Base-by-base conservation (phyloP, 2,113 vertebrate species). In the Atractosteus spatula region DNA sequence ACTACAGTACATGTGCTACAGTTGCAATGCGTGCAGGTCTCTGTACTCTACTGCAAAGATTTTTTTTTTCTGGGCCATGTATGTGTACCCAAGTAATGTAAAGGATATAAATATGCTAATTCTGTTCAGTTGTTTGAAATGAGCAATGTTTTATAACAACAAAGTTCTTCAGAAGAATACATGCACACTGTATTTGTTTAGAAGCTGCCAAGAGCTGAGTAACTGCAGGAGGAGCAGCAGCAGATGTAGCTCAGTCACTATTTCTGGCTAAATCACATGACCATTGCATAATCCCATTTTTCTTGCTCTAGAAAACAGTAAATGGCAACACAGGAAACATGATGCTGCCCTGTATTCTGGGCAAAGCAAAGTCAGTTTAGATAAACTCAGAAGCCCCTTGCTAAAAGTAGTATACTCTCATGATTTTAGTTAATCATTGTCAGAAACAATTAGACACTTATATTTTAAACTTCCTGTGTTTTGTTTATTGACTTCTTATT, bases 231-330 rank as follows among this genome's bases (percentile, higher is more conserved):
- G 87, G 86, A 89, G 86, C 88, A 87, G 85, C 86, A 85, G 87
- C 91, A 93, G 89, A 88, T 91, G 91, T 88, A 93, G 86, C 87
- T 86, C 88, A 81, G 85, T 87, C 89, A 91, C 91, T 93, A 93
- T 93, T 93, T 91, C 90, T 91, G 91, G 88, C 90, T 81, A 86
- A 86, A 83, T 92, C 91, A 93, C 88, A 89, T 93, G 91, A 91
- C 89, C 81, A 82, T 93, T 93, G 92, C 91, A 93, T 93, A 93
- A 93, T 91, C 89, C 87, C 88, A 92, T 93, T 92, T 92, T 90
- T 92, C 91, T 86, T 91, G 90, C 91, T 93, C 91, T 91, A 90
- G 90, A 93, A 93, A 93, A 87, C 90, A 88, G 90, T 91, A 88
- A 91, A 92, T 87, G 90, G 90, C 90, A 81, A 91, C 89, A 90